A percentile compares a stretch with the other conserved stretches of the same genome.
These are phyloP conservation scores for Malacosoma neustria DNA, from an alignment of 2,888 invertebrate species.

Conservation along the genomic window DNA sequence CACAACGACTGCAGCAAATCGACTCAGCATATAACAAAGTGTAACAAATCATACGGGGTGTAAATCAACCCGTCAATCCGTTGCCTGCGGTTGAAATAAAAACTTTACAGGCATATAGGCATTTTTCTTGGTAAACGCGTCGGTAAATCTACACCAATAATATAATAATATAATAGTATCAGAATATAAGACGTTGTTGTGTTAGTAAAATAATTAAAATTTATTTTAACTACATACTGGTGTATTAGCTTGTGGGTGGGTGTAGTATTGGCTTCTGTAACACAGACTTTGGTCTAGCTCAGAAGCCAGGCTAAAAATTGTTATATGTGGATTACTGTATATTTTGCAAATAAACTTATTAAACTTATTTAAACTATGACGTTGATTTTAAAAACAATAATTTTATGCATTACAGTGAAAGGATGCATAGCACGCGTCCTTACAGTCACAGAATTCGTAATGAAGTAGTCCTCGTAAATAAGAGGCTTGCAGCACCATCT, in stretches of 20 bases:
- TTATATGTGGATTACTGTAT: too few species aligned
- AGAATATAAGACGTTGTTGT: too few species aligned
- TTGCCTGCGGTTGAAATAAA: constrained; percentile 14
- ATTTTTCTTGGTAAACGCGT: neutral
- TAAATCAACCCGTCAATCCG: constrained; percentile 34
- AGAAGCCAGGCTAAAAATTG: too few species aligned
- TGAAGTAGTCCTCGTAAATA: constrained; percentile 7
- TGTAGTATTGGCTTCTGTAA: too few species aligned
- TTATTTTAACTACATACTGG: too few species aligned
- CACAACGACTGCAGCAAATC: constrained; percentile 33
- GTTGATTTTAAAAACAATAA: neutral
- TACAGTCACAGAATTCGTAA: constrained; percentile 19
- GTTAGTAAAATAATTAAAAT: too few species aligned
- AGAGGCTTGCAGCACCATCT: constrained; percentile 6
- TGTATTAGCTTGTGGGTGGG: too few species aligned
- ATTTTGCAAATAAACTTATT: too few species aligned
- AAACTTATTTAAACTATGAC: too few species aligned
- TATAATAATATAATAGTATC: too few species aligned
- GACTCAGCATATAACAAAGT: constrained; percentile 29
- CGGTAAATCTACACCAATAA: too few species aligned
- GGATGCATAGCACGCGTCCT: constrained; percentile 27
- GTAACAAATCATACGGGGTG: constrained; percentile 30
- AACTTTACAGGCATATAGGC: neutral
- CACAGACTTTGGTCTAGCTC: too few species aligned
- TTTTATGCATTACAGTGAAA: constrained; percentile 33